A percentile compares a stretch with the other conserved stretches of the same genome.
phyloP scores from a whole-genome alignment of 2,113 vertebrate genomes.

The Megaceryle torquata region DNA sequence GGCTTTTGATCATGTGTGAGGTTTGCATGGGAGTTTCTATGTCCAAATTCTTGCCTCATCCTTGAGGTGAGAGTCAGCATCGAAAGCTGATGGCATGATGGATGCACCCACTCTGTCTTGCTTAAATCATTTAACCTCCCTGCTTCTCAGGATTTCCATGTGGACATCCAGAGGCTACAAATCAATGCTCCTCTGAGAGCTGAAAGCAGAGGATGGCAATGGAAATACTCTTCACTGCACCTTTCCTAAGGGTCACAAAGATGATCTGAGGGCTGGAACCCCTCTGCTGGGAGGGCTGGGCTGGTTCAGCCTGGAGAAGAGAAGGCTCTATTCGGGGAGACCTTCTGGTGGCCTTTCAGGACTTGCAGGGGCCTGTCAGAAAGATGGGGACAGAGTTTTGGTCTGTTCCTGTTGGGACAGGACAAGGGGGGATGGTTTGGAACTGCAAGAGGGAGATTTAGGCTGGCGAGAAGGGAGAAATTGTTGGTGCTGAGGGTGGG shows the following conservation, averaged over 20 bases:
- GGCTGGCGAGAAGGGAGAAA: not conserved
- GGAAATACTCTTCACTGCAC: not conserved
- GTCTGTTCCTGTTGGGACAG: not conserved
- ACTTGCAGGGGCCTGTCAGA: accelerated
- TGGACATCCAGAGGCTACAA: not conserved
- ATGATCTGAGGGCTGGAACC: accelerated
- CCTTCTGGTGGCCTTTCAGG: not conserved
- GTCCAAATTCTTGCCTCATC: accelerated
- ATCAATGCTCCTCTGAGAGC: accelerated
- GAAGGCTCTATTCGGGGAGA: not conserved
- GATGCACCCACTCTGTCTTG: no score
- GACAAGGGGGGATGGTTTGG: no score
- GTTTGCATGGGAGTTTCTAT: not conserved
- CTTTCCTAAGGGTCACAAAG: not conserved
- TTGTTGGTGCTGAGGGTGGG: accelerated
- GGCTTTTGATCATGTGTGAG: accelerated
- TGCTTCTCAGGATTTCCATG: not conserved
- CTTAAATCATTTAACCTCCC: not conserved
- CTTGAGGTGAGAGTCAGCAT: not conserved
- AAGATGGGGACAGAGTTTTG: not conserved
- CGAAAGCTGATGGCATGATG: not conserved
- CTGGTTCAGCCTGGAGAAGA: not conserved
- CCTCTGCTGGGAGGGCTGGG: not conserved
- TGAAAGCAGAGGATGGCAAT: not conserved
- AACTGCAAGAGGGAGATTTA: no score